Evolutionary conservation across 2,113 vertebrate genomes (phyloP).

Genomic region (Dryoscopus gambensis): DNA sequence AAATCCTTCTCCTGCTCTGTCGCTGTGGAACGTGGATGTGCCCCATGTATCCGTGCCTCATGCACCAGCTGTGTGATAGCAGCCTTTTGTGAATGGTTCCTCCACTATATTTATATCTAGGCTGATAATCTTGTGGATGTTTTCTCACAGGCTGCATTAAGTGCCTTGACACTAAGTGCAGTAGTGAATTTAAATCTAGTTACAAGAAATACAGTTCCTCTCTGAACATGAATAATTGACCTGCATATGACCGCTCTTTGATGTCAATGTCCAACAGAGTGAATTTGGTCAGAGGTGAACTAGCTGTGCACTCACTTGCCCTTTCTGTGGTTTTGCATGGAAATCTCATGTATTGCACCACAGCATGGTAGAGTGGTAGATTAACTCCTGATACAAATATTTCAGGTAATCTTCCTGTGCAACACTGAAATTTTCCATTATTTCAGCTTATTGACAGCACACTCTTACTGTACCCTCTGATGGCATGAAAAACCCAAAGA

Average conservation of each 20-base stretch:
- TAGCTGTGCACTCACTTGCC: not conserved
- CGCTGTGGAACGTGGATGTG: rapidly evolving
- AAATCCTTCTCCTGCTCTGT: not conserved
- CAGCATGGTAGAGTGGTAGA: not conserved
- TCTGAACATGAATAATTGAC: not conserved
- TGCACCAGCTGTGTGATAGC: not conserved
- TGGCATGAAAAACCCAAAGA: not conserved
- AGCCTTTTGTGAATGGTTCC: not conserved
- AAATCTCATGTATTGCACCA: not conserved
- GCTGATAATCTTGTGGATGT: not conserved
- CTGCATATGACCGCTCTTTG: not conserved
- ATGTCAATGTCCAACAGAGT: rapidly evolving
- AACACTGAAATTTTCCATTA: not conserved
- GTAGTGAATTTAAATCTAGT: not conserved
- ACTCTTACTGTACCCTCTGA: not conserved
- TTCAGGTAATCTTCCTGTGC: not conserved
- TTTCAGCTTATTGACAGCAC: not conserved
- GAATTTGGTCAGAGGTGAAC: not conserved
- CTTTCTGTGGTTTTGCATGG: not conserved
- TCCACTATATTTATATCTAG: not conserved
- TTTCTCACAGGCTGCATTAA: not conserved
- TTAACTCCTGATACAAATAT: not conserved
- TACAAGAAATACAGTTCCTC: not conserved
- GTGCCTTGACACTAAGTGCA: not conserved
- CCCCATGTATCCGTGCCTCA: rapidly evolving